Percentiles rank a stretch among this genome's conserved stretches.
phyloP scores from a whole-genome alignment of 2,888 invertebrate species.

The Drosophila nr. perissopoda region DNA sequence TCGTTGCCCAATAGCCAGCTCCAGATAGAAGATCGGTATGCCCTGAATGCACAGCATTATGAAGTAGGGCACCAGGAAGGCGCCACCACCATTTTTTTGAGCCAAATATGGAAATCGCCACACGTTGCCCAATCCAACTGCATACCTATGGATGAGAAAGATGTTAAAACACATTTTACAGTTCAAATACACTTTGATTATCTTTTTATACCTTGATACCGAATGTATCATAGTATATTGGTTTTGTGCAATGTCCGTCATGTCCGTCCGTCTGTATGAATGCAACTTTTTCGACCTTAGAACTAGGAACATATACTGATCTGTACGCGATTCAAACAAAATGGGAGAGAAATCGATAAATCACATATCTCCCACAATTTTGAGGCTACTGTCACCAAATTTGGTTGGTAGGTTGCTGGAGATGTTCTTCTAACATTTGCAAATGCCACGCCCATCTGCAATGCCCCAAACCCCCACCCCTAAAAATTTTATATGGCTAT shows the following conservation, averaged over 20 bases:
- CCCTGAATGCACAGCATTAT: constrained; percentile 97
- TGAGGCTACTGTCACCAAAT: no score
- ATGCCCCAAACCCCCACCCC: no score
- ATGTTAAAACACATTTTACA: neutral
- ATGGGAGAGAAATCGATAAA: neutral
- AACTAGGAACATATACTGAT: neutral
- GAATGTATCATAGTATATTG: neutral
- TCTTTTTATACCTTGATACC: neutral
- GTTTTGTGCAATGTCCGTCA: neutral
- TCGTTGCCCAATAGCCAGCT: constrained; percentile 97
- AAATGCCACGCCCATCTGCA: no score
- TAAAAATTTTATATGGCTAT: no score
- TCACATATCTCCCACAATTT: no score
- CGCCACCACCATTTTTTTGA: constrained; percentile 97
- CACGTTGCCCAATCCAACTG: constrained; percentile 97
- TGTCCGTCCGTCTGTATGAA: neutral
- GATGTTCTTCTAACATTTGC: no score
- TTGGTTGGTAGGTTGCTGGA: no score
- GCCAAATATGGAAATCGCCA: constrained; percentile 98
- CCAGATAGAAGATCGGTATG: constrained; percentile 97
- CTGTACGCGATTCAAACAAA: neutral
- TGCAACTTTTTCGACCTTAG: neutral
- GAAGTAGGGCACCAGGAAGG: constrained; percentile 98
- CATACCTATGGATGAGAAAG: constrained; percentile 86
- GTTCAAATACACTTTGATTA: neutral